These are phyloP conservation scores for Oreochromis niloticus DNA, from an alignment of 2,113 vertebrate species.

Conservation along the genomic window DNA sequence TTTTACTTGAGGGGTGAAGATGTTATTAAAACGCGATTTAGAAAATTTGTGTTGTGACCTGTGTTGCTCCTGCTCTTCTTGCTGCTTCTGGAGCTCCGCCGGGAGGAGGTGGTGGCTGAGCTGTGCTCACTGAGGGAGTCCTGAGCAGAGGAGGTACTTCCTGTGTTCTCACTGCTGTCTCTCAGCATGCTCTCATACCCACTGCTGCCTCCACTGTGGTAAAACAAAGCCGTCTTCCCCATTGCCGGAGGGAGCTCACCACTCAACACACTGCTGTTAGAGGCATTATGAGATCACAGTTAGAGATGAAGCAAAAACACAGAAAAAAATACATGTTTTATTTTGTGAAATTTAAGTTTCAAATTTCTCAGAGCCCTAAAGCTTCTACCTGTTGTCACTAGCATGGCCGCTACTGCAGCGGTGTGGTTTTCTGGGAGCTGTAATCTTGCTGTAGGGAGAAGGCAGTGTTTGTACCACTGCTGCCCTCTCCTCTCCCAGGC, in stretches of 20 bases:
- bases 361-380: not conserved
- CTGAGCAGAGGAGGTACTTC: constrained; percentile 91
- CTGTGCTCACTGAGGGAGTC: constrained; percentile 97
- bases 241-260: constrained; percentile 96
- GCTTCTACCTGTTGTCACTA: constrained; percentile 80
- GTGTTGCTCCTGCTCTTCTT: constrained; percentile 87
- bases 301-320: not conserved
- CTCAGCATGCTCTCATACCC: constrained; percentile 97
- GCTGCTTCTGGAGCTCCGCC: constrained; percentile 86
- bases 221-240: constrained; percentile 95
- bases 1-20: not conserved
- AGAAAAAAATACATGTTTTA: not conserved
- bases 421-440: constrained; percentile 88
- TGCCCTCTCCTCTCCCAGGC: constrained; percentile 73
- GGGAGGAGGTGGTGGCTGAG: constrained; percentile 83
- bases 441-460: constrained; percentile 97
- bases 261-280: constrained; percentile 90
- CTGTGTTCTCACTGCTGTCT: constrained; percentile 97
- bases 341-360: not conserved
- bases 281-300: not conserved
- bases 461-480: constrained; percentile 80
- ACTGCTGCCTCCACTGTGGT: constrained; percentile 96
- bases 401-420: constrained; percentile 95
- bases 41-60: constrained; percentile 65
- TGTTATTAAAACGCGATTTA: not conserved